Conservation (phyloP, 2,797 vertebrate genomes). For the Darevskia nairensis region DNA sequence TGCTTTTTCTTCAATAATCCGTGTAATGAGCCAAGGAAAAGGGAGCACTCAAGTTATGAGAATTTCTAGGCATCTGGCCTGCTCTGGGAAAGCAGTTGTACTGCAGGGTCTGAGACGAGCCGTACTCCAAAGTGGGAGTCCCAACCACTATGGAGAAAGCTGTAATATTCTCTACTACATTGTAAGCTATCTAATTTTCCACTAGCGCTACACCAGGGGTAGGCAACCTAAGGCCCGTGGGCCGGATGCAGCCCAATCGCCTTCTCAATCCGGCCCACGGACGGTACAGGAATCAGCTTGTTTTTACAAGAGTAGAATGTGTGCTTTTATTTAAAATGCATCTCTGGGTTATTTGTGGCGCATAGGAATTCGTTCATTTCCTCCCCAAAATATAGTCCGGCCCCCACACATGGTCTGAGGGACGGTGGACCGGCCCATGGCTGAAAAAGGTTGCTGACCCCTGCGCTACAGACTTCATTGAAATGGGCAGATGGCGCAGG, state of each 20-base stretch:
- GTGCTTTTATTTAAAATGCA: no score
- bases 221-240: no score
- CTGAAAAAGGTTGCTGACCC: no score
- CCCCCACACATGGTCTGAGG: no score
- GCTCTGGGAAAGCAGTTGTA: neutral
- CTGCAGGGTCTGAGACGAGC: neutral
- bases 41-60: neutral
- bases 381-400: no score
- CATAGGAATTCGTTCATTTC: no score
- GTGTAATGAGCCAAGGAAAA: neutral
- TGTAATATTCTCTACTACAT: neutral
- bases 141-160: neutral
- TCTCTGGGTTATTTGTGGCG: no score
- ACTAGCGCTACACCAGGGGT: neutral
- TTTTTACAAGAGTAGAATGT: no score
- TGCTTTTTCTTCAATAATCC: constrained; percentile 20
- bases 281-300: no score
- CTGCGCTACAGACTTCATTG: neutral
- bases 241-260: no score
- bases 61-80: neutral
- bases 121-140: neutral
- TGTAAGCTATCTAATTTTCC: neutral
- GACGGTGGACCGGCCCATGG: no score
- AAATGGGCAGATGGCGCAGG: neutral
- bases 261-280: no score